These are phyloP conservation scores for Acronicta leporina DNA, from an alignment of 2,888 invertebrate species.

Conservation along the genomic window DNA sequence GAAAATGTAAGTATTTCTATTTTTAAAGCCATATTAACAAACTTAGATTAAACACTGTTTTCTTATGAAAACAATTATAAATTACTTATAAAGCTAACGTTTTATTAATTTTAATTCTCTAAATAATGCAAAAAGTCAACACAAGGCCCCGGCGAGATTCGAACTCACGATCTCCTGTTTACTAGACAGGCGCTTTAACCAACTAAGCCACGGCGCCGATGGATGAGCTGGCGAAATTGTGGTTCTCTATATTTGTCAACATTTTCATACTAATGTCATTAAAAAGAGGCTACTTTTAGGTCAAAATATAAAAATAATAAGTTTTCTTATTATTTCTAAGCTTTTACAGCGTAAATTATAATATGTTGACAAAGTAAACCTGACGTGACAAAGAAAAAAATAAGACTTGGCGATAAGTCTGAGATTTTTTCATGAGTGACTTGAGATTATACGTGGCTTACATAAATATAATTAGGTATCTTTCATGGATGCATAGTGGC, in stretches of 20 bases:
- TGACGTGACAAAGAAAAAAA: too few species aligned
- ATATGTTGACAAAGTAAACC: too few species aligned
- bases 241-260: not conserved
- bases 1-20: slow-evolving; percentile 6
- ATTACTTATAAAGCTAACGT: not conserved
- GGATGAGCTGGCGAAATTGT: not conserved
- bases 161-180: slow-evolving; percentile 87
- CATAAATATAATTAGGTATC: too few species aligned
- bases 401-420: too few species aligned
- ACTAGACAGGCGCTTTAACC: slow-evolving; percentile 88
- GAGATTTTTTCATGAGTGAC: too few species aligned
- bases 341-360: too few species aligned
- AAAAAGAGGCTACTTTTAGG: too few species aligned
- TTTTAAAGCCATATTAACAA: slow-evolving; percentile 5
- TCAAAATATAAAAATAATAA: too few species aligned
- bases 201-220: slow-evolving; percentile 85
- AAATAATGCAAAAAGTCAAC: slow-evolving; percentile 31
- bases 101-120: not conserved
- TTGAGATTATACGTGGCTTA: too few species aligned
- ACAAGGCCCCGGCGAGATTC: slow-evolving; percentile 85
- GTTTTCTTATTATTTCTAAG: too few species aligned
- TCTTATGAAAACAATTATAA: not conserved
- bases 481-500: too few species aligned
- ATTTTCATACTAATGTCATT: not conserved
- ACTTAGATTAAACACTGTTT: not conserved